Evolutionary conservation across 2,888 invertebrate species (phyloP).

Genomic region (Pseudococcus jackbeardsleyi): DNA sequence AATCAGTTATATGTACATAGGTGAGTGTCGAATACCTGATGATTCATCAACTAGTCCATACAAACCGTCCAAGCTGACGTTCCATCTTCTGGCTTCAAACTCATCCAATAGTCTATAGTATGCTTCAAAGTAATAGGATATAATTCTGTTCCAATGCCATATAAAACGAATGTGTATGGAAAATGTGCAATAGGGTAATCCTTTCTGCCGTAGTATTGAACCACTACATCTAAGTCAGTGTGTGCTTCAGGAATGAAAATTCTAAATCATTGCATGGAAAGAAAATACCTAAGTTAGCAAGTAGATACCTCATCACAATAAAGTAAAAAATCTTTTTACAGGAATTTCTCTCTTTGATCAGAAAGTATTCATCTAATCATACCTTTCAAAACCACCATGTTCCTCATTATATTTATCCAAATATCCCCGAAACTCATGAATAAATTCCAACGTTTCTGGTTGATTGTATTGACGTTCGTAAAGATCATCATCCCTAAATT

Average conservation of each 20-base stretch:
- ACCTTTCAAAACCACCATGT: not conserved
- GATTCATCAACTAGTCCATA: too few relatives aligned
- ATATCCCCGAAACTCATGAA: not conserved
- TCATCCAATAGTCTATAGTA: not conserved
- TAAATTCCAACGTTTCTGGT: not conserved
- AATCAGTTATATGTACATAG: too few relatives aligned
- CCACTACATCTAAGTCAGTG: not conserved
- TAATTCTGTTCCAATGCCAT: too few relatives aligned
- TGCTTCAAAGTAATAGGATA: not conserved
- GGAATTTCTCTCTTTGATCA: too few relatives aligned
- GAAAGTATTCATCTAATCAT: too few relatives aligned
- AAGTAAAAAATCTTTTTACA: too few relatives aligned
- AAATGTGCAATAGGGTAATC: not conserved
- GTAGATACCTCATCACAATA: too few relatives aligned
- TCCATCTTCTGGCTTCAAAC: not conserved
- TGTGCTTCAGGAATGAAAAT: not conserved
- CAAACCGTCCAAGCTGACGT: not conserved
- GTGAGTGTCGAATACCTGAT: too few relatives aligned
- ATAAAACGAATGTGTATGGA: not conserved
- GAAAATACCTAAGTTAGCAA: too few relatives aligned
- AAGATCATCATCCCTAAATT: not conserved
- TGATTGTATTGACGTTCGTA: not conserved
- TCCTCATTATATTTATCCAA: not conserved
- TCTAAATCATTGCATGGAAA: too few relatives aligned
- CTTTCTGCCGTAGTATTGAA: not conserved